Evolutionary conservation across 2,888 invertebrate species (phyloP).

Genomic region (Himalopsyche anomala): DNA sequence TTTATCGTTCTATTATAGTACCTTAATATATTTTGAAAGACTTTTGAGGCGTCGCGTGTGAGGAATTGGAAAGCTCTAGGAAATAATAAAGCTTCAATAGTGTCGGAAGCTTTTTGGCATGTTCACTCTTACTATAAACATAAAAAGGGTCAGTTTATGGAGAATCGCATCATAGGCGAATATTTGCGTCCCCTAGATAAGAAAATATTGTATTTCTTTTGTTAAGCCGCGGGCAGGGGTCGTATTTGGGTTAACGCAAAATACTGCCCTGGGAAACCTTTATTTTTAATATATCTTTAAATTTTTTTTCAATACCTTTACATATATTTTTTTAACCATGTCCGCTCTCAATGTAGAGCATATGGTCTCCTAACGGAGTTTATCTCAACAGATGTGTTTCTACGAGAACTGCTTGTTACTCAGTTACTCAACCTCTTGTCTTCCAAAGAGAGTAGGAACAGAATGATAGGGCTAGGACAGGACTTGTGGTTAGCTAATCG

Average conservation of each 20-base stretch:
- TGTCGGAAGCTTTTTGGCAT: conserved; percentile 29
- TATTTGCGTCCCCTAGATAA: neutral
- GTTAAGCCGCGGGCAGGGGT: conserved; percentile 2
- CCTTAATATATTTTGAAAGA: neutral
- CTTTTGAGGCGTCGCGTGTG: neutral
- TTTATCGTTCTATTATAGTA: neutral
- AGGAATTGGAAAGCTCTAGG: conserved; percentile 7
- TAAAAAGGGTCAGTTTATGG: conserved; percentile 33
- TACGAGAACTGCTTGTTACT: no score
- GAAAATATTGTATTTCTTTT: conserved; percentile 30
- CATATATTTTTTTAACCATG: no score
- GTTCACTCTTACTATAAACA: neutral
- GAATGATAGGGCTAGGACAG: no score
- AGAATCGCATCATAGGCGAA: conserved; percentile 21
- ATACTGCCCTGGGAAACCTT: neutral
- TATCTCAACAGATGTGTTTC: no score
- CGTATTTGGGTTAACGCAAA: neutral
- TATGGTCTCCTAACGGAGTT: no score
- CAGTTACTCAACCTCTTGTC: no score
- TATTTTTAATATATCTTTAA: neutral
- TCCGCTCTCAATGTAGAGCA: no score
- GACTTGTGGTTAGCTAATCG: no score
- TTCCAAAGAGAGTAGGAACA: no score
- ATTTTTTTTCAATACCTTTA: no score
- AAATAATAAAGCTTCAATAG: conserved; percentile 26